Base-by-base conservation (phyloP, 2,888 invertebrate genomes). In the Melipona bicolor region DNA sequence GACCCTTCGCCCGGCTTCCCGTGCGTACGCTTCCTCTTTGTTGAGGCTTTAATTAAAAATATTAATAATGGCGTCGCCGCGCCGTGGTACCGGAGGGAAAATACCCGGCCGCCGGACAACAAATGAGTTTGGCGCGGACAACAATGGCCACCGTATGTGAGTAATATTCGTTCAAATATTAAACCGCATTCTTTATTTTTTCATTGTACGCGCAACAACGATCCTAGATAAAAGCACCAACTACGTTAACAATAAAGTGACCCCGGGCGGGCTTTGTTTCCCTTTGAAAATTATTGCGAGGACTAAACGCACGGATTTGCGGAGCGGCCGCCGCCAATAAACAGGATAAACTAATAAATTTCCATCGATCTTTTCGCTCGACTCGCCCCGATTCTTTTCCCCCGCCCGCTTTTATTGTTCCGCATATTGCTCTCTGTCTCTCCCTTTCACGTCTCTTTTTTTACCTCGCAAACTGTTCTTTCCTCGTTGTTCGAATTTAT, bases 31-130 rank as follows among this genome's bases (percentile, higher is more conserved):
- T 77, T 83, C 68, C 82, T 79, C 89, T 92, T 92, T 92, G 91
- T 90, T 89, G 88, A 86, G 85, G 90, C 89, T 93, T 93, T 93
- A 92, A 93, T 93, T 92, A 93, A 93, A 93, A 93, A 92, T 93
- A 92, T 92, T 93, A 92, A 92, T 92, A 92, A 92, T 90, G 90
- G 90, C 87, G 89, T 68, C 79, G 11, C 43, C 75, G 65, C 71
- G 68, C 71, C 56, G 79, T 4, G 68, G 61, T 54, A 61, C 52
- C 74, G 64, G 49, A 76, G 77, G 86, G 82, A 86, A 83, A 87
- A 85, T 80, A 86, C 85, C 83, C 85, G 67, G 79, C 43, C 81
- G 82, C 77, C 74, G 84, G 87, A 85, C 83, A 89, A 90, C 89
- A 90, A 88, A 88, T 87, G 88, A 88, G 87, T 87, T 85, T 73